Conservation (phyloP, 1,140 invertebrate species). For the Zophobas atratus region DNA sequence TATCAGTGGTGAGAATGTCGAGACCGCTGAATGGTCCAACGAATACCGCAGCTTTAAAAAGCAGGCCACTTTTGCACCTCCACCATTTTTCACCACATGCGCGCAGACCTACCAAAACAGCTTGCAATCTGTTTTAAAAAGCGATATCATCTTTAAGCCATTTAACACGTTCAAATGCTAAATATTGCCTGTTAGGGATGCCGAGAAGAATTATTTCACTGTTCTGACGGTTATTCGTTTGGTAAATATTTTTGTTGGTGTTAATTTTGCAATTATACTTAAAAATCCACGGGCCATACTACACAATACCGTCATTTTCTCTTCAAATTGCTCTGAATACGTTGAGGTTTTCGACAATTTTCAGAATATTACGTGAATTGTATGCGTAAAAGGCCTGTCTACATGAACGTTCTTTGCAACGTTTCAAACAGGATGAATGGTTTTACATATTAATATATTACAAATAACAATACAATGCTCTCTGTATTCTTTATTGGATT, state of each 20-base stretch:
- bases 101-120: conserved; percentile 52
- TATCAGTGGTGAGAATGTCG: conserved; percentile 55
- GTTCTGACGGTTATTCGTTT: conserved; percentile 40
- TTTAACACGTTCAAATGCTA: conserved; percentile 58
- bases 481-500: too few species aligned
- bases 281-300: conserved; percentile 23
- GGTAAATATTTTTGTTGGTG: conserved; percentile 41
- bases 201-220: conserved; percentile 40
- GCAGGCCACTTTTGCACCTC: conserved; percentile 59
- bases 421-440: too few species aligned
- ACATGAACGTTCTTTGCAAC: too few species aligned
- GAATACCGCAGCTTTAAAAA: conserved; percentile 63
- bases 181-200: conserved; percentile 45
- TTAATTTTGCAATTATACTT: conserved; percentile 34
- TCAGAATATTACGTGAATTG: not conserved
- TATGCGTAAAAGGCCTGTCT: too few species aligned
- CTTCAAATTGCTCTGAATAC: not conserved
- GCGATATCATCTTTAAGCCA: conserved; percentile 64
- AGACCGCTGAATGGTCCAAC: conserved; percentile 55
- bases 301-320: conserved; percentile 13
- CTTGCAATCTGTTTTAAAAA: conserved; percentile 60
- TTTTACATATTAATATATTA: too few species aligned
- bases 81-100: conserved; percentile 62
- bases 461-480: too few species aligned
- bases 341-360: not conserved